phyloP scores from a whole-genome alignment of 2,797 vertebrate genomes.

The Chiroxiphia lanceolata region DNA sequence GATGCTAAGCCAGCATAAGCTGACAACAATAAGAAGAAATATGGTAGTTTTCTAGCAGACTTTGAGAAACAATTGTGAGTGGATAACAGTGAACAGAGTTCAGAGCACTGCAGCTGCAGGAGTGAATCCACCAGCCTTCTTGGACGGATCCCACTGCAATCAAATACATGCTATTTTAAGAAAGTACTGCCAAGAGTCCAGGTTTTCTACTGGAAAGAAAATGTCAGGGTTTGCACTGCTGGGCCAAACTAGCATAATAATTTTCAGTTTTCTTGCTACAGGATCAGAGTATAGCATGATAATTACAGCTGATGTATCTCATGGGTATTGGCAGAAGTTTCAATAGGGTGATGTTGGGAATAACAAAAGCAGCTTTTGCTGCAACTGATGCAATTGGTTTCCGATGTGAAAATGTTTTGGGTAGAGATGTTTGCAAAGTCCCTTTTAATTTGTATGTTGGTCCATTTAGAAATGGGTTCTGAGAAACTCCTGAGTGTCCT shows the following conservation, averaged over 20 bases:
- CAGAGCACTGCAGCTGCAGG: neutral
- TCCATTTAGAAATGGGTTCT: neutral
- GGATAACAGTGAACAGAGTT: neutral
- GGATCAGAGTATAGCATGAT: neutral
- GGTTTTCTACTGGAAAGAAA: neutral
- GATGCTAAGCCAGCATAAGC: neutral
- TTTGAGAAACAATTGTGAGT: neutral
- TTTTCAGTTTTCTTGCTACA: neutral
- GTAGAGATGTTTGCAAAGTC: neutral
- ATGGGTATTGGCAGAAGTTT: neutral
- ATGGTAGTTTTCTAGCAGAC: neutral
- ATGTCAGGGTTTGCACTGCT: neutral
- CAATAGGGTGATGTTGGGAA: neutral
- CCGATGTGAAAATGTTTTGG: neutral
- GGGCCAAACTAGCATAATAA: neutral
- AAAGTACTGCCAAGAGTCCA: slow-evolving; percentile 25
- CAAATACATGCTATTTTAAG: neutral
- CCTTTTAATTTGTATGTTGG: neutral
- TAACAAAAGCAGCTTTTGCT: neutral
- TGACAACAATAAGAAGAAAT: neutral
- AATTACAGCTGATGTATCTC: neutral
- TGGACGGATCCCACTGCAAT: neutral
- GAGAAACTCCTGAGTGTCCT: neutral
- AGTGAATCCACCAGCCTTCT: slow-evolving; percentile 10
- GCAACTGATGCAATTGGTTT: neutral